Base-by-base conservation (phyloP, 2,888 invertebrate species). In the Apodemia hepburni region DNA sequence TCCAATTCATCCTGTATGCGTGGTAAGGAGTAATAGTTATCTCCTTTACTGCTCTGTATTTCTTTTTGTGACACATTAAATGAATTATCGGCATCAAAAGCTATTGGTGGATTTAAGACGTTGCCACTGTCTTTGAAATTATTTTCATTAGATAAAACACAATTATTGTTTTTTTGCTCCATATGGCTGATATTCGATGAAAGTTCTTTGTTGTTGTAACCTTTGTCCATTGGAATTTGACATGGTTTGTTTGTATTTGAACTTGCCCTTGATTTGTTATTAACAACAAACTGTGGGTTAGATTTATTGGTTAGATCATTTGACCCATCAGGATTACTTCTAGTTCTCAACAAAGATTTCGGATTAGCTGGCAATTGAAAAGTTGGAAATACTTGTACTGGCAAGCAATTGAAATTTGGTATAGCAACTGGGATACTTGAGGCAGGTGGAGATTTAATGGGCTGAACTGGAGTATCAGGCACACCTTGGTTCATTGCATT, bases 331-430 rank as follows among this genome's bases (percentile, higher is more conserved):
- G 89, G 84, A 64, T 79, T 81, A 73, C 86, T 90, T 68, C 92
- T 81, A 18, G 86, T 84, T 70, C 88, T 78, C 22, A 92, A 70
- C 63, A 92, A 79, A 38, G 87, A 82, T 73, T 91, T 95, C n/a
- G 95, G 95, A 78, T 95, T 95, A 1, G 94, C 88, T 47, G 95
- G 95, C 65, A 95, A 93, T 70, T 94, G 93, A 76, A 95, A 94
- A 68, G 94, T 93, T n/a, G 92, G 92, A 64, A 92, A 91, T 42
- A 92, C 92, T 82, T 92, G 90, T 54, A 92, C 91, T 11, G 92
- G 92, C 66, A 92, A 74, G 72, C 88, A 90, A 69, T 87, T 92
- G 67, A 75, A 92, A 69, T 92, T 91, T 2, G 90, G 88, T 22
- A 90, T 81, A 38, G 81, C 79, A 35, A 84, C 73, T 11, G 84